A percentile compares a stretch with the other conserved stretches of the same genome.
phyloP scores from a whole-genome alignment of 2,797 vertebrate genomes.

The Myoxocephalus aenaeus region DNA sequence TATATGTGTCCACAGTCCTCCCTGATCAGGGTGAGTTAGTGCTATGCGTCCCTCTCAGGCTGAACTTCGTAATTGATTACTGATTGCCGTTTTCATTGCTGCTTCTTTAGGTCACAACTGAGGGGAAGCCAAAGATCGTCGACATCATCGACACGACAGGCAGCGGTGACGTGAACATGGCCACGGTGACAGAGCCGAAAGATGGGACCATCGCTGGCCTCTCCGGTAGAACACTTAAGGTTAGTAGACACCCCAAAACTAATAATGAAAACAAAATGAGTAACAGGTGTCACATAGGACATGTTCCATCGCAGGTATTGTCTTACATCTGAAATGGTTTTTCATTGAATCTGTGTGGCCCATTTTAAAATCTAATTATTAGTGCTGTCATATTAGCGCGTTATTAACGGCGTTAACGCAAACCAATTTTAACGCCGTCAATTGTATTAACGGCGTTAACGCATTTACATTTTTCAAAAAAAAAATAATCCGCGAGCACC shows the following conservation, averaged over 20 bases:
- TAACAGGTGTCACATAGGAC: not conserved
- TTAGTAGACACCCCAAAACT: constrained; percentile 52
- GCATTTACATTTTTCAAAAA: no score
- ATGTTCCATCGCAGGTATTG: not conserved
- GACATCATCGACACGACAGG: constrained; percentile 99
- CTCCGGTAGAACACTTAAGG: constrained; percentile 93
- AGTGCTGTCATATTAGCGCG: no score
- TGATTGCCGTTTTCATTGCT: not conserved
- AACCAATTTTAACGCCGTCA: no score
- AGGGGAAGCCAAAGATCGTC: constrained; percentile 96
- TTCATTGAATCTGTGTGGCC: not conserved
- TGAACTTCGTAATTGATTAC: not conserved
- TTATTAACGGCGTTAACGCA: no score
- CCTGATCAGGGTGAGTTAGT: not conserved
- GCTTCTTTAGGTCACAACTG: constrained; percentile 89
- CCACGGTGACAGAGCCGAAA: constrained; percentile 89
- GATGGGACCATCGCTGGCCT: constrained; percentile 90
- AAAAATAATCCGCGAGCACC: no score
- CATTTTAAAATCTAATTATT: not conserved
- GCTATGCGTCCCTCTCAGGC: not conserved
- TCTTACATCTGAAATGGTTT: constrained; percentile 8
- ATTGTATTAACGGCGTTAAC: no score
- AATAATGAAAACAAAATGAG: not conserved
- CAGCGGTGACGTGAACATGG: constrained; percentile 96
- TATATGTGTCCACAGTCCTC: not conserved